Evolutionary conservation across 2,797 vertebrate species (phyloP).

Genomic region (Mallotus villosus): DNA sequence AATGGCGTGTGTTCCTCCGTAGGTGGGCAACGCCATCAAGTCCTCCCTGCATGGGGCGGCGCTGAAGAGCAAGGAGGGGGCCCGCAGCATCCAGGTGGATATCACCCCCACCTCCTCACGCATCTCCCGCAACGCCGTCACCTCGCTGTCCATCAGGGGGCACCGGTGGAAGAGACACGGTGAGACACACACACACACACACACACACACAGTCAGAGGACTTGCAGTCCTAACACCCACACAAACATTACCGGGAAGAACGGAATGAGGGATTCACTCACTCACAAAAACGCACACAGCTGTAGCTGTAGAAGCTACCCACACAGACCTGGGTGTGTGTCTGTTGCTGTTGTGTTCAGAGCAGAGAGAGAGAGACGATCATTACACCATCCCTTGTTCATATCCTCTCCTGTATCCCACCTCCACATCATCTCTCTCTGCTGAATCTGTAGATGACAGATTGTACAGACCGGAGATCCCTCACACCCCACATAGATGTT

Average conservation of each 20-base stretch:
- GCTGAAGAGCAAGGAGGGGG: slow-evolving; percentile 91
- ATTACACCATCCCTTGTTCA: background rate
- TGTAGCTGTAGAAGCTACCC: no score
- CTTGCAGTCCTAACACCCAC: background rate
- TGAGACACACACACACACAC: slow-evolving; percentile 65
- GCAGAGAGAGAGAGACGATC: background rate
- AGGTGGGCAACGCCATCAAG: slow-evolving; percentile 98
- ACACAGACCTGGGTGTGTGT: no score
- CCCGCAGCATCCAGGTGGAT: slow-evolving; percentile 95
- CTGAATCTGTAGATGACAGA: background rate
- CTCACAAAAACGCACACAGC: background rate
- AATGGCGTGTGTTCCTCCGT: slow-evolving; percentile 22
- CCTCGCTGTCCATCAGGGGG: slow-evolving; percentile 95
- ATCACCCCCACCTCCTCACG: slow-evolving; percentile 94
- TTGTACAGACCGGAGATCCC: background rate
- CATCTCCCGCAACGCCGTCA: slow-evolving; percentile 98
- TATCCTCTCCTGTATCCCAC: background rate
- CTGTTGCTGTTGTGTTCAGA: no score
- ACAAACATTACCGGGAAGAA: background rate
- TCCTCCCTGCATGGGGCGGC: slow-evolving; percentile 88
- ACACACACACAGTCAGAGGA: background rate
- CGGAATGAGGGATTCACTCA: background rate
- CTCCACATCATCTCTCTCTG: background rate
- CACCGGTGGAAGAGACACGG: slow-evolving; percentile 99
- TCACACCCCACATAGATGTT: background rate